Conservation (phyloP, 2,888 invertebrate genomes). For the Pachymerium ferrugineum region DNA sequence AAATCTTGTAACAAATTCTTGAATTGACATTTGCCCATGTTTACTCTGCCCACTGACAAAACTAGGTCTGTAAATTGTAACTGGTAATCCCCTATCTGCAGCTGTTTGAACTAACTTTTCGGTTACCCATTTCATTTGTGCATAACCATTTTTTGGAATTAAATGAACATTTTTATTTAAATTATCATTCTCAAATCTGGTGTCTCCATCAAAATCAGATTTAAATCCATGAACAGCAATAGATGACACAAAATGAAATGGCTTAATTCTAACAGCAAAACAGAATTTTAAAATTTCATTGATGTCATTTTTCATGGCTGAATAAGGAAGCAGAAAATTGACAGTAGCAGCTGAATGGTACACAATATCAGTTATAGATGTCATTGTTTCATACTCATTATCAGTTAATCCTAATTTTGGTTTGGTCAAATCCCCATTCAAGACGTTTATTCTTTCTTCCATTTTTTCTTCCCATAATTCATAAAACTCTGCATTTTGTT, state of each 20-base stretch:
- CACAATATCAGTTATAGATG: not conserved
- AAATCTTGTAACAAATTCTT: not conserved
- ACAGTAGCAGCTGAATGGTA: not conserved
- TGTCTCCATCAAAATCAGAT: not conserved
- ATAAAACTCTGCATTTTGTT: not conserved
- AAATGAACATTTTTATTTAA: not conserved
- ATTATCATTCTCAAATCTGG: not conserved
- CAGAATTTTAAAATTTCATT: not conserved
- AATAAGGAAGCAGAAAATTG: not conserved
- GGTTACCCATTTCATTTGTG: slow-evolving; percentile 1
- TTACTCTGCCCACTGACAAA: not conserved
- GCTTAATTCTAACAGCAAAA: not conserved
- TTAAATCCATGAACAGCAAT: not conserved
- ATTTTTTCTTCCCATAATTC: not conserved
- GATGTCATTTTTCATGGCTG: not conserved
- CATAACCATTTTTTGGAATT: not conserved
- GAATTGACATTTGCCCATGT: not conserved
- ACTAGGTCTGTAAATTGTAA: not conserved
- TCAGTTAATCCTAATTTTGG: not conserved
- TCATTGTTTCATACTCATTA: not conserved
- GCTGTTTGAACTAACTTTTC: not conserved
- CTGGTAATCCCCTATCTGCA: not conserved
- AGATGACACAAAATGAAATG: slow-evolving; percentile 7
- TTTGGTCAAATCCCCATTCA: not conserved
- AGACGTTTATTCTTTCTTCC: not conserved